Evolutionary conservation across 2,797 vertebrate genomes (phyloP), one percentile per base, ranked within the genome.

Genomic region (Gambusia yucatana): DNA sequence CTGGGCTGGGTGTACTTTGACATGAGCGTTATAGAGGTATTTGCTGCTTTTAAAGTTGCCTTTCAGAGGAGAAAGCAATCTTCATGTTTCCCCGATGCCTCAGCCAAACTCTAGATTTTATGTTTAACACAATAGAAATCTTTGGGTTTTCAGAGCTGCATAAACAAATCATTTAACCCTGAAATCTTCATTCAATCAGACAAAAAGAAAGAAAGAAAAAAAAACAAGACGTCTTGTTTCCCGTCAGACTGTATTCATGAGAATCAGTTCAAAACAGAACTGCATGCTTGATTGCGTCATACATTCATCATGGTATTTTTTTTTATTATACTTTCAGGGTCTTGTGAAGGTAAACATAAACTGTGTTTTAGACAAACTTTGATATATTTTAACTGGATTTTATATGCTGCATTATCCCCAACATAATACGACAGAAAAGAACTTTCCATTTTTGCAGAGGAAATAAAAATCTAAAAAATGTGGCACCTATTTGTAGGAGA

Each of bases 211-310:
- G 4, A 28, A 57, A 50, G n/a, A 28, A 55, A 72, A 52, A 52
- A 36, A 28, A 28, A 57, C 72, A 61, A 79, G 9, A 77, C 47
- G 36, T 79, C 57, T n/a, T 59, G 50, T 55, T 43, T 82, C 16
- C 78, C 20, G 14, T 79, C 77, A 81, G 77, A 59, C 75, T 72
- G 63, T 84, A 75, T 91, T 91, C 86, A 83, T 82, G 78, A 85
- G 74, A 86, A 88, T 80, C 83, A 88, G 86, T 90, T 89, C 50
- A 81, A 61, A 84, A 30, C 71, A 76, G 77, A 77, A 86, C 77
- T 77, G 81, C 78, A 75, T 81, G 81, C 81, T 89, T 87, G 91
- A 91, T 84, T 88, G 83, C 78, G 79, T 87, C 61, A 63, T 77
- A 55, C 87, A 75, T 41, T 80, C 77, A 78, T 76, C 82, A 88